Percentiles rank a stretch among this genome's conserved stretches.
These are phyloP conservation scores for Hydrolagus colliei DNA, from an alignment of 2,797 vertebrate species.

Conservation along the genomic window DNA sequence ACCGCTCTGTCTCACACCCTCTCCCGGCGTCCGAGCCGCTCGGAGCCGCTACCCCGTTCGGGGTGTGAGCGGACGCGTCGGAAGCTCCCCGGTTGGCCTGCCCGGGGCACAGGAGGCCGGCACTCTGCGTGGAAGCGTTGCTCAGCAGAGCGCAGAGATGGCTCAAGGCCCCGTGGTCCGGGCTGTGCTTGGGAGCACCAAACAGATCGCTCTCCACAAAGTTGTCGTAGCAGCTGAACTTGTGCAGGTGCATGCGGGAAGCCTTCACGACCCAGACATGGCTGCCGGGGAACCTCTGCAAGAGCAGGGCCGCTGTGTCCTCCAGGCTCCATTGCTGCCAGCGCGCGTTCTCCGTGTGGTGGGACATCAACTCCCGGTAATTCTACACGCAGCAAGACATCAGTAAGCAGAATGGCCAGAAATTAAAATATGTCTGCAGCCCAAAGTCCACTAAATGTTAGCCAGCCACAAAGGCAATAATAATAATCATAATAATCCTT, in stretches of 20 bases:
- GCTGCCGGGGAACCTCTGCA: constrained; percentile 68
- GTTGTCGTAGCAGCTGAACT: constrained; percentile 93
- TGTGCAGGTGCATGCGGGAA: constrained; percentile 88
- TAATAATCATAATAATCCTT: too few species aligned
- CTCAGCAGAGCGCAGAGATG: constrained; percentile 80
- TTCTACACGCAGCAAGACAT: constrained; percentile 61
- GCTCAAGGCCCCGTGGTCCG: constrained; percentile 67
- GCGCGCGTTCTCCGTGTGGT: constrained; percentile 75
- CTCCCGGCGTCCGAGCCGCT: constrained; percentile 26
- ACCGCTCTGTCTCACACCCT: constrained; percentile 48
- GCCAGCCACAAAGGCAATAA: too few species aligned
- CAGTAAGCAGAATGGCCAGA: background rate
- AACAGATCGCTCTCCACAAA: constrained; percentile 93
- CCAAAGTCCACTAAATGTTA: too few species aligned
- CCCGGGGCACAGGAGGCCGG: constrained; percentile 47
- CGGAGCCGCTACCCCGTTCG: constrained; percentile 51
- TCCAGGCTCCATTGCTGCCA: constrained; percentile 91
- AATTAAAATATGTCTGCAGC: too few species aligned
- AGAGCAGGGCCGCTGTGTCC: constrained; percentile 68
- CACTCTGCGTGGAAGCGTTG: constrained; percentile 72
- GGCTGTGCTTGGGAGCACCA: constrained; percentile 80
- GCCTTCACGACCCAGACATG: constrained; percentile 85
- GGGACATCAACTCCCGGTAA: constrained; percentile 80
- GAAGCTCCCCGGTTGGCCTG: background rate
- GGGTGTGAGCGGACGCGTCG: constrained; percentile 11